Conservation (phyloP, 2,113 vertebrate species). For the Hippocampus comes region DNA sequence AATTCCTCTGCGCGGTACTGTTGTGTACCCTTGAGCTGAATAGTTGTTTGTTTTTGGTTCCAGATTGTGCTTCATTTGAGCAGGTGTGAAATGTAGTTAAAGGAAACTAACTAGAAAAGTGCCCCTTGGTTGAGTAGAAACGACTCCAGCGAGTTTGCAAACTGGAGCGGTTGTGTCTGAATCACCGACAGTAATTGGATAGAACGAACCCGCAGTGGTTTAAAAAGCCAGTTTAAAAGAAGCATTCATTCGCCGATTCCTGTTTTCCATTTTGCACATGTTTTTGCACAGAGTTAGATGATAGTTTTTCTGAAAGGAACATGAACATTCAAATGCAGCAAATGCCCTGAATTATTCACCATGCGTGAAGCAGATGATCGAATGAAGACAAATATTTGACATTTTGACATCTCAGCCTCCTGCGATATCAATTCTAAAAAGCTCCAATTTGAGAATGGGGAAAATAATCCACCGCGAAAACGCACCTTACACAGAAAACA, state of each 20-base stretch:
- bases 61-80: no score
- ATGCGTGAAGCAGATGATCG: slow-evolving; percentile 5
- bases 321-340: neutral
- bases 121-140: no score
- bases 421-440: slow-evolving; percentile 26
- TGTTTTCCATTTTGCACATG: neutral
- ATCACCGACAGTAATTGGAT: no score
- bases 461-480: slow-evolving; percentile 35
- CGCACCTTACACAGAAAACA: slow-evolving; percentile 29
- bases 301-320: neutral
- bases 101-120: no score
- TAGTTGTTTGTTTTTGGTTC: no score
- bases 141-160: no score
- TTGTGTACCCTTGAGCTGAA: neutral
- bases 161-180: no score
- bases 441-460: slow-evolving; percentile 36
- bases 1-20: no score
- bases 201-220: no score
- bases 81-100: no score
- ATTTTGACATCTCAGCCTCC: slow-evolving; percentile 23
- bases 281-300: neutral
- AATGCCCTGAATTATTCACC: neutral
- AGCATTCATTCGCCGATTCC: neutral
- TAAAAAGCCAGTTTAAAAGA: neutral
- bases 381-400: slow-evolving; percentile 29